A percentile compares a stretch with the other conserved stretches of the same genome.
Conservation (phyloP, 2,888 invertebrate species). For the Fissipunctia ypsillon region DNA sequence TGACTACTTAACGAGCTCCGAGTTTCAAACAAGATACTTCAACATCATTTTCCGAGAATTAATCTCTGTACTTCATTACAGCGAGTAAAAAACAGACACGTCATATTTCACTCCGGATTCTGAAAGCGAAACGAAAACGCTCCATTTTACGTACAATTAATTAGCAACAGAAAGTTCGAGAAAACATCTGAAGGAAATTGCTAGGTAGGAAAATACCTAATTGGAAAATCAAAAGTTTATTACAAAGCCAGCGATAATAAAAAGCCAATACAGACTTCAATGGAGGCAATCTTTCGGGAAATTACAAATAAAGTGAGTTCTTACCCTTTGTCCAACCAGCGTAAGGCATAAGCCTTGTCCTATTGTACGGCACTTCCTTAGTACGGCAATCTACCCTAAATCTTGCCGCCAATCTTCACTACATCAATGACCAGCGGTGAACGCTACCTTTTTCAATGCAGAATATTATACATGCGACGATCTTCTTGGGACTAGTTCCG, state of each 20-base stretch:
- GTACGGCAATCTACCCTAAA: slow-evolving; percentile 58
- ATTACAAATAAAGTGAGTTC: slow-evolving; percentile 64
- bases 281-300: slow-evolving; percentile 62
- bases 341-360: slow-evolving; percentile 47
- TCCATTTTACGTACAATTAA: slow-evolving; percentile 50
- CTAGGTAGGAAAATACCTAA: slow-evolving; percentile 22
- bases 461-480: slow-evolving; percentile 37
- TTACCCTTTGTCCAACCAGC: slow-evolving; percentile 53
- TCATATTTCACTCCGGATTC: slow-evolving; percentile 45
- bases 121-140: slow-evolving; percentile 24
- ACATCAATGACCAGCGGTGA: slow-evolving; percentile 46
- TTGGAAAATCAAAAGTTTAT: slow-evolving; percentile 48
- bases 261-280: slow-evolving; percentile 58
- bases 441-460: slow-evolving; percentile 54
- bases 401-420: slow-evolving; percentile 65
- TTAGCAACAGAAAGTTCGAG: slow-evolving; percentile 25
- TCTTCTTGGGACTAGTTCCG: slow-evolving; percentile 34
- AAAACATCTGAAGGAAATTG: slow-evolving; percentile 26
- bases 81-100: slow-evolving; percentile 42
- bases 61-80: slow-evolving; percentile 62
- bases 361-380: slow-evolving; percentile 50
- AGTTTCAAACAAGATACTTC: slow-evolving; percentile 58
- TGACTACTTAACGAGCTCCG: slow-evolving; percentile 54
- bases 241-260: slow-evolving; percentile 50
- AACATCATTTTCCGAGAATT: slow-evolving; percentile 63